A percentile compares a stretch with the other conserved stretches of the same genome.
Evolutionary conservation across 2,797 vertebrate genomes (phyloP).

Genomic region (Sylvilagus floridanus): DNA sequence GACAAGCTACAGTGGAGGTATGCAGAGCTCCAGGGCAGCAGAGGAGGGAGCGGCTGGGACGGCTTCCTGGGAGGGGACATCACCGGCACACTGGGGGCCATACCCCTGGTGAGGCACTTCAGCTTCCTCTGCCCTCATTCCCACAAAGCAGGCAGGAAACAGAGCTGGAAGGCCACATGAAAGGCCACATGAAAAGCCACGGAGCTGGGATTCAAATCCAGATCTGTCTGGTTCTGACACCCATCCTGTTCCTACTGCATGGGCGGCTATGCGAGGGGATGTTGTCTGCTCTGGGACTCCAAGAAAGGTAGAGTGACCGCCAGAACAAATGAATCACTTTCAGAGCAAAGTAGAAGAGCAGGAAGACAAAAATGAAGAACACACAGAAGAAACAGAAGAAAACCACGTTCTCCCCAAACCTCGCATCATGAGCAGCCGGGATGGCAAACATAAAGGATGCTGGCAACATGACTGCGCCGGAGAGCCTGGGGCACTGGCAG

Average conservation of each 20-base stretch:
- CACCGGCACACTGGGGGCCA: accelerated
- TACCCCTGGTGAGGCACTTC: not conserved
- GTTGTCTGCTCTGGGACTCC: not conserved
- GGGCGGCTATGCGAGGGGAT: not conserved
- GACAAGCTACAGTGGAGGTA: not conserved
- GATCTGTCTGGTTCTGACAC: conserved; percentile 11
- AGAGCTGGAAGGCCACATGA: not conserved
- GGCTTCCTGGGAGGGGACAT: not conserved
- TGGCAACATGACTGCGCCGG: not conserved
- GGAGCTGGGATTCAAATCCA: conserved; percentile 39
- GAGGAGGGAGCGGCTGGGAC: accelerated
- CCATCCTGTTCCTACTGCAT: not conserved
- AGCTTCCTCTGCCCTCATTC: not conserved
- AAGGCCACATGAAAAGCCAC: not conserved
- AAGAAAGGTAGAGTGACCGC: not conserved
- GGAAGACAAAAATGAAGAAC: conserved; percentile 60
- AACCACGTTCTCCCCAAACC: conserved; percentile 38
- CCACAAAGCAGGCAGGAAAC: not conserved
- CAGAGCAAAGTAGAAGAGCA: conserved; percentile 55
- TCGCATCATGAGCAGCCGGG: not conserved
- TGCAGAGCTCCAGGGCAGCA: accelerated
- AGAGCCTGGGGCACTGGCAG: not conserved
- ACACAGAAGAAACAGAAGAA: conserved; percentile 57
- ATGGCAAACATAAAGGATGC: conserved; percentile 28
- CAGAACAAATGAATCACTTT: conserved; percentile 60